Evolutionary conservation across 2,797 vertebrate species (phyloP), one percentile per base, ranked within the genome.

Genomic region (Enteromius afrohamiltoni): DNA sequence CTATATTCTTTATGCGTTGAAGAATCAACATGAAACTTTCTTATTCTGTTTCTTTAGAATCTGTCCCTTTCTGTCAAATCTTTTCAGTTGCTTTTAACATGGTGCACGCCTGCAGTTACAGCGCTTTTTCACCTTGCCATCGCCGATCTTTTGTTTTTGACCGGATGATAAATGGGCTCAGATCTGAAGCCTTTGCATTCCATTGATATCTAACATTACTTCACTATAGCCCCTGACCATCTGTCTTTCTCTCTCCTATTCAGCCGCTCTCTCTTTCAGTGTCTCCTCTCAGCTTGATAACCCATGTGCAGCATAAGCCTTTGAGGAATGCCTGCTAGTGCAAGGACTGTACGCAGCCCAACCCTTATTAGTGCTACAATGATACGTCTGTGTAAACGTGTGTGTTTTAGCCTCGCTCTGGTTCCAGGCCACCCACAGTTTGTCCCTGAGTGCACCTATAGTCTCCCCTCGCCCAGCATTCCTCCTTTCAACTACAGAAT

Each of bases 351-450:
- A 64, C 69, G 49, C 55, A 14, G 65, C 73, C 55, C 23, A 21
- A 67, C 73, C 79, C 84, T 85, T 70, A 85, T 82, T 85, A 73
- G 79, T 53, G 74, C 77, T 79, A 75, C 79, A 85, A 77, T 84
- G 68, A 45, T 79, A 55, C 42, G 23, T 82, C 71, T 75, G 47
- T 65, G 34, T 65, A 29, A 74, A 77, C 80, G 37, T 77, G 80
- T 75, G 58, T 73, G 53, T 69, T 77, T 82, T 67, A 74, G 70
- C 77, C 82, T 84, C 51, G 49, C 77, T 60, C 8, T 51, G 62
- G n/a, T 70, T 65, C 40, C 71, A 77, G 77, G 77, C 85, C 87
- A 83, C 83, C 81, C 85, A 80, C 82, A n/a, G 31, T 29, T 73
- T 58, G 31, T 81, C 85, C 84, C 58, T 45, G 64, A 55, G 58